Conservation (phyloP, 2,113 vertebrate species). For the Mionectes macconnelli region DNA sequence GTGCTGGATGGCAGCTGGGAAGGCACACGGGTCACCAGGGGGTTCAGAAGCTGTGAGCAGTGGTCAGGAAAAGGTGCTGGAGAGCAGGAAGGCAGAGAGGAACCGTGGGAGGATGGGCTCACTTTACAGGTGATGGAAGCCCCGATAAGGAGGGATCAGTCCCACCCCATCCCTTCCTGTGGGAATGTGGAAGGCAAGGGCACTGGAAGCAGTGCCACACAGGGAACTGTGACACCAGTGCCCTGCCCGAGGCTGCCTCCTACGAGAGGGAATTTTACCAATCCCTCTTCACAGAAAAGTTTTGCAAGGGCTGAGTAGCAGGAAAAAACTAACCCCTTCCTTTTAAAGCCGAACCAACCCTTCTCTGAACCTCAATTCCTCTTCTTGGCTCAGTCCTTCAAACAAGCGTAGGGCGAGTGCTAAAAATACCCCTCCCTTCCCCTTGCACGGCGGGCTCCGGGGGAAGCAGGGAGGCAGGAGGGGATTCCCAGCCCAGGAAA, state of each 20-base stretch:
- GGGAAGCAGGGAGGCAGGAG: not conserved
- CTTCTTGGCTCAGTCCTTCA: slow-evolving; percentile 15
- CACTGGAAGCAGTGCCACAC: accelerated
- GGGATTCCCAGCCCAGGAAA: slow-evolving; percentile 26
- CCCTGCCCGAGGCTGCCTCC: not conserved
- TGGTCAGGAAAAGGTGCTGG: not conserved
- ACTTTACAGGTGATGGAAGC: not conserved
- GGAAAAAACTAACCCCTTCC: not conserved
- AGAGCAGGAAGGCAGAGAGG: not conserved
- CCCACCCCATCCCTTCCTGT: not conserved
- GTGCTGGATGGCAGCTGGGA: not conserved
- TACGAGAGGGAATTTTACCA: not conserved
- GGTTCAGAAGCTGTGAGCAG: accelerated
- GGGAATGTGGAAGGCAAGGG: not conserved
- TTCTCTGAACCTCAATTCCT: not conserved
- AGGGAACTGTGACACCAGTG: not conserved
- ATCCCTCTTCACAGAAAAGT: not conserved
- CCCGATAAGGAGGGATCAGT: not conserved
- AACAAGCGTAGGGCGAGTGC: not conserved
- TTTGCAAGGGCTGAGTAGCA: not conserved
- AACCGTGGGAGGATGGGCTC: accelerated
- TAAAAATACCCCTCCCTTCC: slow-evolving; percentile 44
- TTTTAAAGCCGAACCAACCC: slow-evolving; percentile 12
- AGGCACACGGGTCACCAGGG: not conserved
- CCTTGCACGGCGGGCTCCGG: not conserved